Percentiles rank a stretch among this genome's conserved stretches.
Conservation (phyloP, 2,113 vertebrate species). For the Hassar affinis region DNA sequence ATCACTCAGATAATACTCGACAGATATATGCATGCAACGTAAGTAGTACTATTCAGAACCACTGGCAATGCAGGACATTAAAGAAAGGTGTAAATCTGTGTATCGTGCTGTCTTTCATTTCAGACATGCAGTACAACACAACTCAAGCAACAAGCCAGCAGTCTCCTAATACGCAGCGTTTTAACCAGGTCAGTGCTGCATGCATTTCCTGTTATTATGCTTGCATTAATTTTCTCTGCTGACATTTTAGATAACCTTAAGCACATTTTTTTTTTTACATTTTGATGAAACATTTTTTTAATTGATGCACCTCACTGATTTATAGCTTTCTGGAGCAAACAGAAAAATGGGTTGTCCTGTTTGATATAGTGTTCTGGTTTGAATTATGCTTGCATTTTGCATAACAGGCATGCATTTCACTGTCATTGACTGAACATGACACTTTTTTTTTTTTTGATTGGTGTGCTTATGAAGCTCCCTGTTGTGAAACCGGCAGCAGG, state of each 20-base stretch:
- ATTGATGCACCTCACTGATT: conserved; percentile 33
- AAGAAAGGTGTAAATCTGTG: background rate
- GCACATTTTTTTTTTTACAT: background rate
- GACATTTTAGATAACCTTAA: background rate
- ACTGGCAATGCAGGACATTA: background rate
- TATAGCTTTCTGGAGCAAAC: conserved; percentile 29
- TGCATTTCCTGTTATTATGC: conserved; percentile 11
- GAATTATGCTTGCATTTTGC: conserved; percentile 52
- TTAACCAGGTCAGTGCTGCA: background rate
- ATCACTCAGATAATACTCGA: background rate
- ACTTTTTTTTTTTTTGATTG: conserved; percentile 34
- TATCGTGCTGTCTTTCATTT: background rate
- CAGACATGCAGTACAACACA: background rate
- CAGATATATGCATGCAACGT: background rate
- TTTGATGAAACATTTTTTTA: conserved; percentile 21
- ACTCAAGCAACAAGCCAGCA: background rate
- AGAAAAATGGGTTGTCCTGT: conserved; percentile 25
- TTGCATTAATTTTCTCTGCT: background rate
- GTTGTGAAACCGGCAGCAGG: conserved; percentile 21
- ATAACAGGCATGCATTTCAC: conserved; percentile 50
- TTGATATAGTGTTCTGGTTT: conserved; percentile 40
- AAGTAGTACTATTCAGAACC: background rate
- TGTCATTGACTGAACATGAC: conserved; percentile 50
- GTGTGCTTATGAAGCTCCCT: conserved; percentile 29
- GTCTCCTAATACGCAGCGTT: background rate